Evolutionary conservation across 1,140 invertebrate genomes (phyloP).

Genomic region (Anoplolepis gracilipes): DNA sequence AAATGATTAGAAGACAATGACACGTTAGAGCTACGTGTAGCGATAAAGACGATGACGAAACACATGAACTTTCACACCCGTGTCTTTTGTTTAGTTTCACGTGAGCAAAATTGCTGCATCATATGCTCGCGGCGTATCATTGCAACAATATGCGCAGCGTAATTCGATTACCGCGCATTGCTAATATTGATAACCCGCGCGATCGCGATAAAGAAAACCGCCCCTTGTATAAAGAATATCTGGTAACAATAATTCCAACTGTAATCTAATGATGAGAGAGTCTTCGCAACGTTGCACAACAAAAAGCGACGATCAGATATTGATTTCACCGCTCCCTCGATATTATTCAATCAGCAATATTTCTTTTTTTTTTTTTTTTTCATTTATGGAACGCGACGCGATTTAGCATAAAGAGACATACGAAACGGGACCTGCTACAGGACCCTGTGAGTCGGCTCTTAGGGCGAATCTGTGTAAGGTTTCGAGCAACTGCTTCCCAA

Average conservation of each 20-base stretch:
- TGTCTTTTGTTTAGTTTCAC: slow-evolving; percentile 49
- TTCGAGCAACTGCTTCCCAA: slow-evolving; percentile 63
- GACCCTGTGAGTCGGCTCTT: slow-evolving; percentile 61
- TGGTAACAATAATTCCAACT: slow-evolving; percentile 26
- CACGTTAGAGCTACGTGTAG: slow-evolving; percentile 9
- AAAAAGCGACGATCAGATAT: neutral
- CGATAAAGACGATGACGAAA: slow-evolving; percentile 45
- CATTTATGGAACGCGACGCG: neutral
- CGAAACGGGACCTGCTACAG: slow-evolving; percentile 5
- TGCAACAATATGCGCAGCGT: slow-evolving; percentile 36
- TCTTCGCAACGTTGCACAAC: slow-evolving; percentile 15
- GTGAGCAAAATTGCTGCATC: slow-evolving; percentile 39
- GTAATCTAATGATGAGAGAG: slow-evolving; percentile 39
- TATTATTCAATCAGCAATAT: neutral
- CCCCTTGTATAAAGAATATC: slow-evolving; percentile 19
- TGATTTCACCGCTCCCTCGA: slow-evolving; percentile 9
- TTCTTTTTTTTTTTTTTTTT: neutral
- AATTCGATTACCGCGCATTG: slow-evolving; percentile 47
- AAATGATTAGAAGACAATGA: neutral
- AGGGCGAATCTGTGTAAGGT: slow-evolving; percentile 59
- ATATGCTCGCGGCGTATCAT: slow-evolving; percentile 53
- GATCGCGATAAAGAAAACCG: slow-evolving; percentile 37
- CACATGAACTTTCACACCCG: slow-evolving; percentile 18
- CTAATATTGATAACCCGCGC: slow-evolving; percentile 47
- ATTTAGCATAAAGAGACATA: slow-evolving; percentile 38